Base-by-base conservation (phyloP, 2,113 vertebrate species). In the Tauraco erythrolophus region DNA sequence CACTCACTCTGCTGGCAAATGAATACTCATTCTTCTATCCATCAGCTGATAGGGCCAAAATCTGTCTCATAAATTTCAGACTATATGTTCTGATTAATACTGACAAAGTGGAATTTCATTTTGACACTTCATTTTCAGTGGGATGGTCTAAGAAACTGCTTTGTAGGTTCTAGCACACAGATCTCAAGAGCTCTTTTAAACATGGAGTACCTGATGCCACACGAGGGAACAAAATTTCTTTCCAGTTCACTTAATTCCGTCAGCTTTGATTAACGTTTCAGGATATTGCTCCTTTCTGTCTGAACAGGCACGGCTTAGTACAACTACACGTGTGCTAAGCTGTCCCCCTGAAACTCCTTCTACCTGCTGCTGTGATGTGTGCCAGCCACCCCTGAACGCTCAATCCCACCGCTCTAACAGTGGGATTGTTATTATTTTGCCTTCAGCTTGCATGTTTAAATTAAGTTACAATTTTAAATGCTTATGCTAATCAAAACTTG, bases 1-100 rank as follows among this genome's bases (percentile, higher is more conserved):
- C 84, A 87, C 64, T 96, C 79, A 77, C 46, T 93, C 68, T 93
- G 88, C 94, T 97, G 92, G 94, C 96, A 95, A 94, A 58, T 64
- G 97, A 92, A 95, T 43, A 84, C 83, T 94, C 84, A 75, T 57
- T 89, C 39, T 53, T 89, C 48, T 51, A 72, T 48, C 69, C 71
- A 60, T 78, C 82, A 85, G 33, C 66, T 39, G 57, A 60, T 39
- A 41, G 48, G 74, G 89, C 95, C 95, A 97, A 95, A 96, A 94
- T 87, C 92, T 97, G 80, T 50, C 60, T 94, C 71, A 62, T 82
- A 89, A 70, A 92, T 92, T 95, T 89, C 18, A 95, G 74, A 48
- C 64, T 71, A 18, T n/a, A 74, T 16, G 51, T 91, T 94, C 79
- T 79, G 30, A 89, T 81, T 86, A 62, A 84, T 71, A 41, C 43